Base-by-base conservation (phyloP, 64 coral and sea anemone species). In the Orbicella faveolata region DNA sequence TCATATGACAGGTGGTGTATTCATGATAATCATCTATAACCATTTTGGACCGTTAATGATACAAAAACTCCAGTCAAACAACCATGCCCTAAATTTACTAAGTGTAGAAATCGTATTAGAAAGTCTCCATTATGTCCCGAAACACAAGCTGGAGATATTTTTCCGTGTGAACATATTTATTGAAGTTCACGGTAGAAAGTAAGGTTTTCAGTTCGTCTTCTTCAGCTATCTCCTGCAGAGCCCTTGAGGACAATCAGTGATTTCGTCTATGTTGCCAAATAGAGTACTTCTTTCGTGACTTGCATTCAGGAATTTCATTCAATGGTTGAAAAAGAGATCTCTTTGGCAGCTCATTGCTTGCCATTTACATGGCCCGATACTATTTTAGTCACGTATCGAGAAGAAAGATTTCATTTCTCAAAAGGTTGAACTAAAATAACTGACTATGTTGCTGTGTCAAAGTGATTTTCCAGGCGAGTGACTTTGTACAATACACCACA, bases 401-500 rank as follows among this genome's bases (percentile, higher is more conserved):
- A 9, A 70, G 21, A 70, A 25, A 70, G 6, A 25, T 23, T 33
- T 70, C n/a, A 70, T 70, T 11, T n/a, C 25, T 70, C 21, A 26
- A 26, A 11, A n/a, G 21, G 67, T 12, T 26, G 7, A 70, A 26
- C 9, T n/a, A 34, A 85, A 85, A 85, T 48, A 70, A 73, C 48
- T 16, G 82, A 20, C 10, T 72, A 85, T 85, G 82, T 85, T 84
- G 65, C 82, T 72, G 51, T 84, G 63, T 69, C 20, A 41, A 72
- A 69, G 61, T 84, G n/a, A 84, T 84, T 84, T 84, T 85, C 82
- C 65, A 73, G 64, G 36, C 82, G 64, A 85, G 39, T 85, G 82
- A 85, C 15, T 44, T 1, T 26, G 64, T 72, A 85, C 82, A 85
- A 85, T 85, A 72, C 63, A 67, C 82, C 82, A 85, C 82, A 85